These are phyloP conservation scores for Oncorhynchus tshawytscha DNA, from an alignment of 2,113 vertebrate species.

Conservation along the genomic window DNA sequence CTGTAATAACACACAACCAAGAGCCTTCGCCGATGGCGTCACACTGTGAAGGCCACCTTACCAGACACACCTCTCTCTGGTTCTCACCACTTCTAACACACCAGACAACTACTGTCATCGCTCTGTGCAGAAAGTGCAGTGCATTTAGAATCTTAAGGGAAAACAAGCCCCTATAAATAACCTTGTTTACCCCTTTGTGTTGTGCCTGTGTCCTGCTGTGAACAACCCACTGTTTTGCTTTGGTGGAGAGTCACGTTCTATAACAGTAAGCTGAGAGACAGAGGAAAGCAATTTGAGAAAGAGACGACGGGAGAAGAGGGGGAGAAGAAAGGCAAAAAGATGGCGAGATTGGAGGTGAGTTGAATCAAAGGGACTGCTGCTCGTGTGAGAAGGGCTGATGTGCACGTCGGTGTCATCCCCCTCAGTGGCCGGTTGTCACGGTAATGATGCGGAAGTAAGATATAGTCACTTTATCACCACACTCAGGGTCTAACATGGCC, in stretches of 20 bases:
- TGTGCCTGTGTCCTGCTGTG: constrained; percentile 46
- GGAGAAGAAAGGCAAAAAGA: constrained; percentile 22
- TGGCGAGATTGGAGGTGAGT: not conserved
- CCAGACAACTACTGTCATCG: not conserved
- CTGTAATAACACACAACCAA: not conserved
- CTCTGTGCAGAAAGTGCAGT: not conserved
- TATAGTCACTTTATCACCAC: constrained; percentile 62
- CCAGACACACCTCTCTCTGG: not conserved
- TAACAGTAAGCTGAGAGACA: constrained; percentile 6
- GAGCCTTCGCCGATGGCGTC: not conserved
- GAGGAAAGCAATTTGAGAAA: not conserved
- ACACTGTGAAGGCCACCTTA: constrained; percentile 2
- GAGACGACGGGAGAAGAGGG: constrained; percentile 10
- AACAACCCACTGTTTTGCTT: constrained; percentile 41
- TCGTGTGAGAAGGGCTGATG: constrained; percentile 40
- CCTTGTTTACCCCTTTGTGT: constrained; percentile 50
- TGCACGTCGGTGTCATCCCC: constrained; percentile 44
- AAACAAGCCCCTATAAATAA: constrained; percentile 59
- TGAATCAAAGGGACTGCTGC: constrained; percentile 37
- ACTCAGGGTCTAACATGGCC: constrained; percentile 40
- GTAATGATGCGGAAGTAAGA: constrained; percentile 62
- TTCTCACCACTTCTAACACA: not conserved
- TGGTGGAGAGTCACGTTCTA: constrained; percentile 41
- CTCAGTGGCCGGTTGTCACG: constrained; percentile 54
- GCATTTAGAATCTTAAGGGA: not conserved